Evolutionary conservation across 2,888 invertebrate genomes (phyloP).

Genomic region (Anoplius nigerrimus): DNA sequence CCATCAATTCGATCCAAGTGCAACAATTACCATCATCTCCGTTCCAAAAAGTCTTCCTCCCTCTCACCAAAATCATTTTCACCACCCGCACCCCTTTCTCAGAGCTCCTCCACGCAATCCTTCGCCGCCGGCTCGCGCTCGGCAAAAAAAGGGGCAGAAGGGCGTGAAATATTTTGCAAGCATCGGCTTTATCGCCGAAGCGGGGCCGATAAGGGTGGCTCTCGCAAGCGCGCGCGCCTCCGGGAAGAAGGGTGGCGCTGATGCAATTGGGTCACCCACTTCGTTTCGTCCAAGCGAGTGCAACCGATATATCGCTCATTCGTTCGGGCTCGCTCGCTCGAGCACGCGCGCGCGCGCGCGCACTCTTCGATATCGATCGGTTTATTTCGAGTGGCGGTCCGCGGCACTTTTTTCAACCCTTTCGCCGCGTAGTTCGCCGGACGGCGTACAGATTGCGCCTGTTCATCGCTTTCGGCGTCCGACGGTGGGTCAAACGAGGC

Average conservation of each 20-base stretch:
- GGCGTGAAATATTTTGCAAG: too few species aligned
- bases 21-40: too few species aligned
- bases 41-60: too few species aligned
- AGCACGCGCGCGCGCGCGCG: too few species aligned
- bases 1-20: too few species aligned
- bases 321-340: too few species aligned
- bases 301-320: neutral
- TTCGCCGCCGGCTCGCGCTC: too few species aligned
- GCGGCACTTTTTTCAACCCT: conserved; percentile 66
- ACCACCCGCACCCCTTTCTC: too few species aligned
- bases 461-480: conserved; percentile 57
- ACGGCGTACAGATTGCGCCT: conserved; percentile 69
- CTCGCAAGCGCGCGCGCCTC: too few species aligned
- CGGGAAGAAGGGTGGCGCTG: conserved; percentile 14
- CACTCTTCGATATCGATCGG: conserved; percentile 25
- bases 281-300: conserved; percentile 3
- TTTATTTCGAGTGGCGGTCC: conserved; percentile 44
- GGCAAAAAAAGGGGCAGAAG: too few species aligned
- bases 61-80: too few species aligned
- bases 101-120: too few species aligned
- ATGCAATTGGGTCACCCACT: conserved; percentile 42
- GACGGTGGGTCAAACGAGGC: conserved; percentile 54
- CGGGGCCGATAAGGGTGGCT: conserved; percentile 11
- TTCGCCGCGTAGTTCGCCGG: conserved; percentile 64
- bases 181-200: neutral